A percentile compares a stretch with the other conserved stretches of the same genome.
Evolutionary conservation across 1,140 invertebrate genomes (phyloP).

Genomic region (Agraylea sexmaculata): DNA sequence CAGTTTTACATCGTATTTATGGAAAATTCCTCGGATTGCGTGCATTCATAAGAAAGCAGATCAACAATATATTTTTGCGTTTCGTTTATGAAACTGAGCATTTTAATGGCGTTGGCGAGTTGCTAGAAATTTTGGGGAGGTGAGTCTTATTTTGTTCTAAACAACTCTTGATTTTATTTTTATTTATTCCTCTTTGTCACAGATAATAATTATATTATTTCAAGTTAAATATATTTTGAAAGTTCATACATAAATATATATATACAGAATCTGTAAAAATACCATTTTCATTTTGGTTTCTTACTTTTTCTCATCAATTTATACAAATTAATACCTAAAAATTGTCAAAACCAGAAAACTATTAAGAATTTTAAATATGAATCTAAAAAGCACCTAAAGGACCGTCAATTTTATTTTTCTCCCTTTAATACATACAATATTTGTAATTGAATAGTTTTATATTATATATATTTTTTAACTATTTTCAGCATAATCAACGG

Average conservation of each 20-base stretch:
- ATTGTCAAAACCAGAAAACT: too few relatives aligned
- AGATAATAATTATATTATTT: too few relatives aligned
- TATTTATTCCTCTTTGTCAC: background rate
- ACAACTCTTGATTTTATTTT: constrained; percentile 1
- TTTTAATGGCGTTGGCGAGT: constrained; percentile 97
- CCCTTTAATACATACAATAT: too few relatives aligned
- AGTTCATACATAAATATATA: constrained; percentile 4
- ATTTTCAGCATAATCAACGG: constrained; percentile 91
- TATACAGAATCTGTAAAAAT: background rate
- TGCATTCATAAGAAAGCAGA: constrained; percentile 99
- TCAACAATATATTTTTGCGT: constrained; percentile 96
- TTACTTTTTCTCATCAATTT: too few relatives aligned
- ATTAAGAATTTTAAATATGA: too few relatives aligned
- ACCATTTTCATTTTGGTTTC: background rate
- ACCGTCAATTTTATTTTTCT: too few relatives aligned
- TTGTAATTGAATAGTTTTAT: too few relatives aligned
- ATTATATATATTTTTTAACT: constrained; percentile 7
- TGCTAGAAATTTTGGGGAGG: constrained; percentile 95
- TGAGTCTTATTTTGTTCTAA: too few relatives aligned
- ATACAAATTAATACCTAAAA: too few relatives aligned
- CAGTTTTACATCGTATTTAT: constrained; percentile 97
- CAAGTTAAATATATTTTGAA: too few relatives aligned
- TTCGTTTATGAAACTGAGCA: constrained; percentile 99
- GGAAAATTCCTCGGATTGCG: constrained; percentile 97
- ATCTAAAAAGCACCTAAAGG: too few relatives aligned